Base-by-base conservation (phyloP, 2,888 invertebrate species). In the Cantharis rufa region DNA sequence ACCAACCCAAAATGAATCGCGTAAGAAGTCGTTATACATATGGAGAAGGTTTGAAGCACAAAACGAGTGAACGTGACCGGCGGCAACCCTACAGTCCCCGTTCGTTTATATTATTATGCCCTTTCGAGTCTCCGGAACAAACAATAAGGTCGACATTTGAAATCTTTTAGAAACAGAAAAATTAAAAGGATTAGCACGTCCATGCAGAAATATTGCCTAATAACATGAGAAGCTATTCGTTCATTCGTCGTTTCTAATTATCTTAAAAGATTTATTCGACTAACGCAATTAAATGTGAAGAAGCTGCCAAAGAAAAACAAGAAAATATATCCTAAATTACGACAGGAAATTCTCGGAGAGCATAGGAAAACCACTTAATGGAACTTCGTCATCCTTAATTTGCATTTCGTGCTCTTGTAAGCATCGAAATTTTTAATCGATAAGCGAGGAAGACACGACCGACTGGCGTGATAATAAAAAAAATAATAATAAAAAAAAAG, bases 261-360 rank as follows among this genome's bases (percentile, higher is more conserved):
- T 73, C 69, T 73, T 73, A 73, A 15, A 63, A 73, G 73, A 73
- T 73, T 73, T 73, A 73, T 73, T 73, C 73, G 62, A n/a, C 62
- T 73, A 73, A 73, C 69, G 73, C 69, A 73, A 73, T 73, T 73
- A 73, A 69, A 73, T 13, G 69, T 27, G 69, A 69, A 69, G 69
- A 68, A 24, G 73, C 16, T 69, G 73, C 69, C 69, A 32, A 62
- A 73, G 62, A 21, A 64, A 71, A 73, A 69, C 69, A 27, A 21
- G 69, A 48, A 73, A 73, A 73, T 73, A 73, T 69, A 69, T 72
- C 48, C 73, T 32, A 66, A 18, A 66, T 66, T 66, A 21, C 64
- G 64, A 66, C 69, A 69, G 69, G 69, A 72, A 69, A 69, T 69
- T 69, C 69, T 63, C 69, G 69, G 66, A 62, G 69, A 69, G 73